Evolutionary conservation across 2,888 invertebrate species (phyloP).

Genomic region (Creontiades dilutus): DNA sequence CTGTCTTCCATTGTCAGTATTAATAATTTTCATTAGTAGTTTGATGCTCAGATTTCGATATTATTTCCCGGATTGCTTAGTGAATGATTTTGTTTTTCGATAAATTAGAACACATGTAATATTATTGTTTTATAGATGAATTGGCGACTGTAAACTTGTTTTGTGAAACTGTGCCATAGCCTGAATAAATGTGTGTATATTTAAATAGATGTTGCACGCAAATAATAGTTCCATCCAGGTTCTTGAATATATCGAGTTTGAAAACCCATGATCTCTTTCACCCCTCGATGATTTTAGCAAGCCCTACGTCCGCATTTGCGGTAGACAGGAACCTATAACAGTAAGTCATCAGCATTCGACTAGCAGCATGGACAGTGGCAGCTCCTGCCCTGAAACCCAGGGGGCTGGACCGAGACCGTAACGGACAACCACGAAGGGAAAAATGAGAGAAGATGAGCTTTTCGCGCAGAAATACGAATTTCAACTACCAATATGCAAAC

Average conservation of each 20-base stretch:
- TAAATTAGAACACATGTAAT: neutral
- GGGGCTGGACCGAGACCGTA: no score
- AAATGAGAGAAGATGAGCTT: no score
- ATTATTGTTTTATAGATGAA: slow-evolving; percentile 38
- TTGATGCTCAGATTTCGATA: slow-evolving; percentile 19
- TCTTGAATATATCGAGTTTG: neutral
- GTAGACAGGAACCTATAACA: no score
- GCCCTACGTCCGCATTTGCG: no score
- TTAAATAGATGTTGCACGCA: slow-evolving; percentile 34
- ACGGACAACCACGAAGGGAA: no score
- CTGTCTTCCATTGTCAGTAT: slow-evolving; percentile 58
- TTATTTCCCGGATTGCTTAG: neutral
- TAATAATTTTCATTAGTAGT: slow-evolving; percentile 26
- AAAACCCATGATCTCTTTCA: no score
- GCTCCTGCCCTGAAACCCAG: no score
- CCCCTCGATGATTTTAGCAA: no score
- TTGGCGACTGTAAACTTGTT: slow-evolving; percentile 40
- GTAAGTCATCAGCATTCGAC: no score
- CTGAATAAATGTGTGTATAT: slow-evolving; percentile 41
- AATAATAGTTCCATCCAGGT: neutral
- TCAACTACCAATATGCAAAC: no score
- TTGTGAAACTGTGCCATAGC: slow-evolving; percentile 49
- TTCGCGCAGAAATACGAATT: no score
- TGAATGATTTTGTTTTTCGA: neutral
- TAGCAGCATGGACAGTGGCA: no score